Percentiles rank a stretch among this genome's conserved stretches.
Conservation (phyloP, 1,140 invertebrate species). For the Drosophila hydei region DNA sequence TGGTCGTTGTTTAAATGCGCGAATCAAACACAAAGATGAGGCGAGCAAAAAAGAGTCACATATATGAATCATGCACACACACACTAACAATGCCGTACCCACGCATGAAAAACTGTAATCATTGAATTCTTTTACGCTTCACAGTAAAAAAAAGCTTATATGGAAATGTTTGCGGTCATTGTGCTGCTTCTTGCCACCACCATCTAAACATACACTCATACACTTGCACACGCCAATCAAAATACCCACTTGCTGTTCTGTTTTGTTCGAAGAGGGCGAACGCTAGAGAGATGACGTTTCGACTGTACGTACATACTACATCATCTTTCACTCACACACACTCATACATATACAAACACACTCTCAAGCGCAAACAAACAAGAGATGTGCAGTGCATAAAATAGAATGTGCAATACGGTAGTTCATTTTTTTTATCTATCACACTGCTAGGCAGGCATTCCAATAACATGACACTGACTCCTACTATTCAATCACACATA, state of each 20-base stretch:
- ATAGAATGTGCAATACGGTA: slow-evolving; percentile 32
- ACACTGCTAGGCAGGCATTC: slow-evolving; percentile 61
- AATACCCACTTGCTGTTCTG: slow-evolving; percentile 74
- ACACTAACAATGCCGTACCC: slow-evolving; percentile 17
- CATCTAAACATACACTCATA: slow-evolving; percentile 48
- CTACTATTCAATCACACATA: slow-evolving; percentile 23
- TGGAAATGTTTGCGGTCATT: slow-evolving; percentile 75
- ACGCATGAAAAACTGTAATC: slow-evolving; percentile 53
- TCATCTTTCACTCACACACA: slow-evolving; percentile 44
- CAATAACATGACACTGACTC: slow-evolving; percentile 68
- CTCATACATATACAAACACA: not conserved
- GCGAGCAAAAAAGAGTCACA: slow-evolving; percentile 17
- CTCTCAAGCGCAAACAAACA: slow-evolving; percentile 39
- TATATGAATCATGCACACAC: slow-evolving; percentile 58
- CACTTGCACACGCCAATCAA: slow-evolving; percentile 56
- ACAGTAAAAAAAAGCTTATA: slow-evolving; percentile 72
- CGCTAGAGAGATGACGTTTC: slow-evolving; percentile 62
- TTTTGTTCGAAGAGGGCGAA: slow-evolving; percentile 39
- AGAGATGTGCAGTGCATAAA: slow-evolving; percentile 61
- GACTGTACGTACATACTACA: slow-evolving; percentile 71
- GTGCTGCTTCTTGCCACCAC: slow-evolving; percentile 77
- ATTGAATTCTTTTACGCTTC: slow-evolving; percentile 67
- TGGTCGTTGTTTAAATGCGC: slow-evolving; percentile 66
- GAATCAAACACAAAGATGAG: slow-evolving; percentile 65
- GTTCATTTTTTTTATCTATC: slow-evolving; percentile 35